Base-by-base conservation (phyloP, 2,888 invertebrate species). In the Resseliella maxima region DNA sequence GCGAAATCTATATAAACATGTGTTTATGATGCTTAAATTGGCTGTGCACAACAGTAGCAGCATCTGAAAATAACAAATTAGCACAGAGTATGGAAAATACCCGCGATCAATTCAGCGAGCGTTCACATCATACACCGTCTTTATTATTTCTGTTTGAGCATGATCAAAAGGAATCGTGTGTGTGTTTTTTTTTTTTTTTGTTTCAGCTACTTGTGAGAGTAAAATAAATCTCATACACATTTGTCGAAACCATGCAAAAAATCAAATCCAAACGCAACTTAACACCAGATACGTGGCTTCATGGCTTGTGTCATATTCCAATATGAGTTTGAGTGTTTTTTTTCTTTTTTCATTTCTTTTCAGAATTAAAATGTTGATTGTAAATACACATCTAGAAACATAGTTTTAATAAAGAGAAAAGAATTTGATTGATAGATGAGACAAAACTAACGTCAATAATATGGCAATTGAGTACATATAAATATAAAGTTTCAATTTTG, bases 141-240 rank as follows among this genome's bases (percentile, higher is more conserved):
- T n/a, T n/a, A n/a, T n/a, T n/a, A n/a, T n/a, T 59, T 12, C n/a
- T 21, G 18, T 59, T 59, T 59, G 27, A n/a, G 5, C n/a, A 59
- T 24, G 59, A 59, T 59, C 59, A 59, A 59, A 59, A 59, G 59
- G 59, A 59, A 27, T 24, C n/a, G n/a, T n/a, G n/a, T n/a, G n/a
- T n/a, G n/a, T n/a, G n/a, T n/a, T n/a, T 59, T 2, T 59, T n/a
- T 59, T 59, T n/a, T n/a, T 12, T 59, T 6, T 18, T 50, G 50
- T 21, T 41, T 5, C 41, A 8, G 41, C 41, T 41, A 41, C 41
- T 41, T 41, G 41, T 41, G 12, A 41, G 6, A 41, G 41, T 8
- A 12, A 5, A 12, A 41, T 41, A 41, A 41, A 41, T n/a, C n/a
- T n/a, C n/a, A n/a, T n/a, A n/a, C n/a, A n/a, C n/a, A n/a, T 41